phyloP scores from a whole-genome alignment of 2,888 invertebrate genomes.

The Diaphora mendica region DNA sequence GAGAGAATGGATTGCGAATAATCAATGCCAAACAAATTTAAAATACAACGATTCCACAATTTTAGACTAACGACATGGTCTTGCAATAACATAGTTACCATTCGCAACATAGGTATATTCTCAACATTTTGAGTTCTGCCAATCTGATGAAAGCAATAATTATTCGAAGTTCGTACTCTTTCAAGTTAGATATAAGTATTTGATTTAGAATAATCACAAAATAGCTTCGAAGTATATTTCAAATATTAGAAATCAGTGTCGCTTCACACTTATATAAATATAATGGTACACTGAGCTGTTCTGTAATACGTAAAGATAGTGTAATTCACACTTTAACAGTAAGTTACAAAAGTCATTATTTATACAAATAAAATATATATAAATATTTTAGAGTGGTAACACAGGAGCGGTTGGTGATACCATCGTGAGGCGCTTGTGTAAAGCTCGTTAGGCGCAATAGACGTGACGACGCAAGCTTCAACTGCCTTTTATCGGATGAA shows the following conservation, averaged over 20 bases:
- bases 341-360: constrained; percentile 78
- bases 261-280: constrained; percentile 76
- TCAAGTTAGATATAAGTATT: constrained; percentile 70
- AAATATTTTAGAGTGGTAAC: constrained; percentile 51
- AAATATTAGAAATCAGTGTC: constrained; percentile 81
- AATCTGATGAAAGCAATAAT: constrained; percentile 9
- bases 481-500: constrained; percentile 77
- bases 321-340: constrained; percentile 80
- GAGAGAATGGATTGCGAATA: constrained; percentile 56
- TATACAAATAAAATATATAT: constrained; percentile 66
- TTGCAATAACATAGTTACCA: not conserved
- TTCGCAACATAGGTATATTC: not conserved
- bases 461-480: constrained; percentile 73
- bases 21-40: not conserved
- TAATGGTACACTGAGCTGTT: constrained; percentile 80
- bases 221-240: constrained; percentile 81
- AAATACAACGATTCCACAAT: not conserved
- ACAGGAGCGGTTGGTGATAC: constrained; percentile 32
- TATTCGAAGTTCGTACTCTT: constrained; percentile 56
- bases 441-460: constrained; percentile 66
- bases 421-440: constrained; percentile 27
- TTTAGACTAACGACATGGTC: not conserved
- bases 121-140: not conserved
- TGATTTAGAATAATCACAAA: constrained; percentile 77
- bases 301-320: constrained; percentile 83